Base-by-base conservation (phyloP, 2,888 invertebrate genomes). In the Parnassius glacialis region DNA sequence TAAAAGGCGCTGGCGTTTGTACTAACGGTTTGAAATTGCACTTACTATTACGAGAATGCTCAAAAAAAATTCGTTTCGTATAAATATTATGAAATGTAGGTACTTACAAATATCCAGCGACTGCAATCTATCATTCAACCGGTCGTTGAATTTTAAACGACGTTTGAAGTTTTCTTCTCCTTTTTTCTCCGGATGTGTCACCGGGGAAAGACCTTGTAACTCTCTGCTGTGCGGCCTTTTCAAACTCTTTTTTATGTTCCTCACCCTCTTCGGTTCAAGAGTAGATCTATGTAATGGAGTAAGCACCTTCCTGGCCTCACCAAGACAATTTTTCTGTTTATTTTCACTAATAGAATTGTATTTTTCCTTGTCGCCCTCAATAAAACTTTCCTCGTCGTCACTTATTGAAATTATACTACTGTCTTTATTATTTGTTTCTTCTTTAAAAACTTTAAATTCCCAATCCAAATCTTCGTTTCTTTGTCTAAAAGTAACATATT, bases 211-310 rank as follows among this genome's bases (percentile, higher is more conserved):
- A 2, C 87, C 83, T 64, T 81, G 84, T 52, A 90, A 64, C 67
- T 89, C 90, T 20, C 83, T 74, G 66, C 90, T 90, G 52, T 85
- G 86, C 0, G 88, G 89, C 57, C 88, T 78, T 62, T 83, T 89
- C 1, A 89, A 68, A 72, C 88, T 90, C 16, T 48, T 75, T 81
- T 67, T 90, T 41, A 89, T 78, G 72, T 90, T 89, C 56, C 68
- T 87, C 0, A 86, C 70, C 48, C 75, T 74, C 53, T 66, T 79
- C 1, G 75, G 71, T 61, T 85, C 80, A 48, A 82, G 66, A 44
- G 57, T 62, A 1, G 62, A 67, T 50, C 75, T 76, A 1, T 74
- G 43, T 5, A 68, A 66, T 0, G 86, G 86, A 11, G 87, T 87
- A 0, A 74, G 70, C 3, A 71, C 69, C 2, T 66, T 68, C 16